A percentile compares a stretch with the other conserved stretches of the same genome.
Evolutionary conservation across 2,888 invertebrate genomes (phyloP).

Genomic region (Polymixis flavicincta): DNA sequence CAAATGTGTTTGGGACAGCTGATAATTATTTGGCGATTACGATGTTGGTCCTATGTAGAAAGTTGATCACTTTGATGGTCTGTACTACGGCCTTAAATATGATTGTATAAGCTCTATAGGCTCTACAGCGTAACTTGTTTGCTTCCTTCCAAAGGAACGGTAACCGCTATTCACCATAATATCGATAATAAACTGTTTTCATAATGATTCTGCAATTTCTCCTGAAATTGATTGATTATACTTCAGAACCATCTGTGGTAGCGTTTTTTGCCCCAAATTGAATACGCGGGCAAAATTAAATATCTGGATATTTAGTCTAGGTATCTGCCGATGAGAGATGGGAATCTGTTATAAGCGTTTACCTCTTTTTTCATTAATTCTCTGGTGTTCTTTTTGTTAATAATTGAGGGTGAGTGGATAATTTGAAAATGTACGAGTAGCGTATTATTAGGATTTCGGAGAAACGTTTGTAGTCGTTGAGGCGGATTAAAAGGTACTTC

Average conservation of each 20-base stretch:
- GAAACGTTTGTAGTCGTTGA: neutral
- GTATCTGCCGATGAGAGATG: slow-evolving; percentile 55
- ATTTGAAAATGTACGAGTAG: slow-evolving; percentile 35
- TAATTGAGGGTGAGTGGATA: slow-evolving; percentile 32
- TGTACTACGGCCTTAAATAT: neutral
- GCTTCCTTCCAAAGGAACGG: slow-evolving; percentile 24
- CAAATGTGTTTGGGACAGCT: neutral
- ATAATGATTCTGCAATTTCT: slow-evolving; percentile 66
- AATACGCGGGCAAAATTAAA: slow-evolving; percentile 59
- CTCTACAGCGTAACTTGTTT: slow-evolving; percentile 30
- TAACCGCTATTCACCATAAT: slow-evolving; percentile 40
- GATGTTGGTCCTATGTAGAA: neutral
- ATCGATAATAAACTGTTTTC: slow-evolving; percentile 62
- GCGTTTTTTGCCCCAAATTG: slow-evolving; percentile 60
- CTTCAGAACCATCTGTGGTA: slow-evolving; percentile 67
- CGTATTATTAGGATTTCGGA: neutral
- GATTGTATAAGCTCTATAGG: neutral
- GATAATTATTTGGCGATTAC: neutral
- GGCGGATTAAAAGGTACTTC: slow-evolving; percentile 12
- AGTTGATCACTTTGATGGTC: neutral
- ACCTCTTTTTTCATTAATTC: slow-evolving; percentile 20
- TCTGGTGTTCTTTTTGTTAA: slow-evolving; percentile 12
- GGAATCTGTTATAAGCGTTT: slow-evolving; percentile 28
- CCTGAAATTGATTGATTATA: slow-evolving; percentile 70
- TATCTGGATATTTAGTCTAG: slow-evolving; percentile 62